A percentile compares a stretch with the other conserved stretches of the same genome.
Conservation (phyloP, 1,140 invertebrate genomes). For the Trichogramma pretiosum region DNA sequence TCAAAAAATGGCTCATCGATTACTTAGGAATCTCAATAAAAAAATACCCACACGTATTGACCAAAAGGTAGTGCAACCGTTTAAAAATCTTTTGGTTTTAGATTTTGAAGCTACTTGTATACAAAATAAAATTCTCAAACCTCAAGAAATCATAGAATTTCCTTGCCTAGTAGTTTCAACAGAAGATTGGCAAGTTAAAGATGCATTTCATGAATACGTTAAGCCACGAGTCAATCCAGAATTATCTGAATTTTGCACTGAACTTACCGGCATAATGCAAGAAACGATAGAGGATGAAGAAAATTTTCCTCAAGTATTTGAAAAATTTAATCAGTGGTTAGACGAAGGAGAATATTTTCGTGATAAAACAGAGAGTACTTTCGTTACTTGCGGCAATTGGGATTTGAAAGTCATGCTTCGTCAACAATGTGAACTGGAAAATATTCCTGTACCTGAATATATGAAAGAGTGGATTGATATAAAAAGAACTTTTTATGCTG, state of each 20-base stretch:
- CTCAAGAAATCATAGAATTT: constrained; percentile 61
- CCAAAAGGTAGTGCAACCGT: constrained; percentile 27
- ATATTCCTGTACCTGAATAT: constrained; percentile 42
- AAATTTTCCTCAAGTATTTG: constrained; percentile 36
- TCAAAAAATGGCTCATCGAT: constrained; percentile 27
- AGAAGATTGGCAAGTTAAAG: constrained; percentile 45
- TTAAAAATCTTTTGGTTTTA: constrained; percentile 49
- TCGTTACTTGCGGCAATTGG: constrained; percentile 59
- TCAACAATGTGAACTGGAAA: constrained; percentile 45
- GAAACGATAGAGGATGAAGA: constrained; percentile 34
- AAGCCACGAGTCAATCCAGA: constrained; percentile 45
- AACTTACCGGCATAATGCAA: constrained; percentile 47
- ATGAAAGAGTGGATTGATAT: constrained; percentile 54
- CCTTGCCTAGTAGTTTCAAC: constrained; percentile 53
- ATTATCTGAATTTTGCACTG: constrained; percentile 51
- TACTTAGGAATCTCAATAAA: constrained; percentile 18
- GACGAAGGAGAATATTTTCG: constrained; percentile 27
- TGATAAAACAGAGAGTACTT: constrained; percentile 32
- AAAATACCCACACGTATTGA: background rate
- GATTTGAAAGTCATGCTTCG: constrained; percentile 55
- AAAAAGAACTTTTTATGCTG: constrained; percentile 41
- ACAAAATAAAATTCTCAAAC: constrained; percentile 19
- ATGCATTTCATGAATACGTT: constrained; percentile 55
- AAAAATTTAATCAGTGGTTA: constrained; percentile 37
- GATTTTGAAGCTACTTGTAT: constrained; percentile 59